Conservation (phyloP, 2,113 vertebrate genomes). For the Protomyctophum bolini region DNA sequence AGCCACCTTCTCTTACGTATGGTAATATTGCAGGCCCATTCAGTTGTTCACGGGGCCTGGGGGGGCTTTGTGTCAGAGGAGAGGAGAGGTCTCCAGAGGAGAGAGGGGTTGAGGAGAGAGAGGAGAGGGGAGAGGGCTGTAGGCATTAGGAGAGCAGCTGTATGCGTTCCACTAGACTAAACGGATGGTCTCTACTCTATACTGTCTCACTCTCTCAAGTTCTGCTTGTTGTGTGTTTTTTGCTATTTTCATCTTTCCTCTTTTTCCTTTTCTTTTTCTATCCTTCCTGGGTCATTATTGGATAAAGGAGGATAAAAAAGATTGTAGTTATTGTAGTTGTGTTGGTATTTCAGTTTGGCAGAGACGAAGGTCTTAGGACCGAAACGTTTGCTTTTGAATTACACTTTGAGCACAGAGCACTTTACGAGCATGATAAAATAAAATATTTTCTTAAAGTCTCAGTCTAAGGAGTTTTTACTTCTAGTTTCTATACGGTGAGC, state of each 20-base stretch:
- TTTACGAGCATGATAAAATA: too few relatives aligned
- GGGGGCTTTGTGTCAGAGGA: conserved; percentile 67
- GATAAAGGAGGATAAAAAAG: conserved; percentile 22
- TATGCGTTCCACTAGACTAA: conserved; percentile 71
- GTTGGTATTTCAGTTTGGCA: conserved; percentile 23
- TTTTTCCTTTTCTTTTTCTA: conserved; percentile 22
- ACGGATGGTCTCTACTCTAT: conserved; percentile 54
- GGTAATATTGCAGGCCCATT: conserved; percentile 76
- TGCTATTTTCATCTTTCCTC: background rate
- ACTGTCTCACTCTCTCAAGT: conserved; percentile 7
- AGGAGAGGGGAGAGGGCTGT: conserved; percentile 33
- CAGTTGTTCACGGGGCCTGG: conserved; percentile 62
- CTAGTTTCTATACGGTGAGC: too few relatives aligned
- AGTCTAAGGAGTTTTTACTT: too few relatives aligned
- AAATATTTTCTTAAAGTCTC: too few relatives aligned
- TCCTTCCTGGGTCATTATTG: conserved; percentile 17
- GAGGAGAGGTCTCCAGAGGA: conserved; percentile 43
- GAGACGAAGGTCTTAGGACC: too few relatives aligned
- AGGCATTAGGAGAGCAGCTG: conserved; percentile 71
- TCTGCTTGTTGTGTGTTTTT: too few relatives aligned
- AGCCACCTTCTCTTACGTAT: conserved; percentile 77
- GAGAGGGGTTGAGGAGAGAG: conserved; percentile 54
- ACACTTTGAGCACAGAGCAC: too few relatives aligned
- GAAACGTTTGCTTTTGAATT: too few relatives aligned
- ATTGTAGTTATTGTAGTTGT: too few relatives aligned